A percentile compares a stretch with the other conserved stretches of the same genome.
Evolutionary conservation across 2,888 invertebrate genomes (phyloP).

Genomic region (Cheilosia grossa): DNA sequence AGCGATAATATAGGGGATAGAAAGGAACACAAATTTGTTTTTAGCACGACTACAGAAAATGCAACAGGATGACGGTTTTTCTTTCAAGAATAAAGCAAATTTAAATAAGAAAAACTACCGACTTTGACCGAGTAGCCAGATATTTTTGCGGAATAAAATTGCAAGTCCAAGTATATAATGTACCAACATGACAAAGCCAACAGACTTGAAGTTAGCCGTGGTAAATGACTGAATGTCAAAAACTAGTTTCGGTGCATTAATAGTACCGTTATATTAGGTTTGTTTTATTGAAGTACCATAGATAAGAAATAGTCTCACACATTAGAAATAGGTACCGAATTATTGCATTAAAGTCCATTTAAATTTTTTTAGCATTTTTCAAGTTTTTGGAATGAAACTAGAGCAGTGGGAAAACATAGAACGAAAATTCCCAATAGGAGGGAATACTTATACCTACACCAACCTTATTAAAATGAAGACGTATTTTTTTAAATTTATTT

Average conservation of each 20-base stretch:
- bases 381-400: too few species aligned
- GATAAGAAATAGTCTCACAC: too few species aligned
- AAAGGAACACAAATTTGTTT: background rate
- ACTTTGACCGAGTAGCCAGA: background rate
- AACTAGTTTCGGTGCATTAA: background rate
- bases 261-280: background rate
- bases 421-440: too few species aligned
- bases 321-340: too few species aligned
- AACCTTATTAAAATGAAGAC: too few species aligned
- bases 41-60: background rate
- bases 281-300: too few species aligned
- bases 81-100: too few species aligned
- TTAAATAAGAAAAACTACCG: background rate
- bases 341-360: too few species aligned
- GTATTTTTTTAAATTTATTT: too few species aligned
- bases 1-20: slow-evolving; percentile 1
- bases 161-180: slow-evolving; percentile 53
- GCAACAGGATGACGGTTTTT: background rate
- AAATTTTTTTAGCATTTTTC: too few species aligned
- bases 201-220: slow-evolving; percentile 47
- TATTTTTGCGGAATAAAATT: slow-evolving; percentile 4
- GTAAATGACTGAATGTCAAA: slow-evolving; percentile 33
- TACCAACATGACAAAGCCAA: slow-evolving; percentile 3
- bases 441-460: too few species aligned
- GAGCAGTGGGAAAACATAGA: too few species aligned